Evolutionary conservation across 2,888 invertebrate species (phyloP).

Genomic region (Hirtodrosophila confusa): DNA sequence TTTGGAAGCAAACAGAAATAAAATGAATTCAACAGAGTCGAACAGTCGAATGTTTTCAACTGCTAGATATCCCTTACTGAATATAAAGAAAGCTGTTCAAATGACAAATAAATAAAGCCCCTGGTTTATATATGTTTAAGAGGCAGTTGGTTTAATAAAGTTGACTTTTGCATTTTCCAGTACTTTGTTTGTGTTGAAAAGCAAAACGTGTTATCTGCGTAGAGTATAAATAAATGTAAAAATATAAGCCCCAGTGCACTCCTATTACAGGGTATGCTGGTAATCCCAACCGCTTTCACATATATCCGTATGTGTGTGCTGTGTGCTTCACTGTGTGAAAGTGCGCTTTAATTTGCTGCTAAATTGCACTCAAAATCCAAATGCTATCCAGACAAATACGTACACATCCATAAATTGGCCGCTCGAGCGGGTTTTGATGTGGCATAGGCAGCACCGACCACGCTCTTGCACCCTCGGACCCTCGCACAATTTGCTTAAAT

Average conservation of each 20-base stretch:
- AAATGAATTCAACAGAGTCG: no score
- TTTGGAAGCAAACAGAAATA: constrained; percentile 49
- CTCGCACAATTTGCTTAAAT: constrained; percentile 18
- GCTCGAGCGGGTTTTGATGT: constrained; percentile 3
- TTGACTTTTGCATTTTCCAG: no score
- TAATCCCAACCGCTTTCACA: constrained; percentile 6
- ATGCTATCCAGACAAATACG: constrained; percentile 53
- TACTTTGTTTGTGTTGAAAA: no score
- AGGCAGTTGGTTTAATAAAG: no score
- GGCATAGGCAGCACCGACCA: background rate
- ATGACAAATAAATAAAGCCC: no score
- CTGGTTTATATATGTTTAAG: no score
- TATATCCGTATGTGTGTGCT: constrained; percentile 20
- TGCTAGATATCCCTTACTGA: constrained; percentile 10
- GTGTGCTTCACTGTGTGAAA: constrained; percentile 44
- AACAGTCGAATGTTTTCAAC: background rate
- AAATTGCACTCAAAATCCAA: constrained; percentile 74
- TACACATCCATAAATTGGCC: constrained; percentile 51
- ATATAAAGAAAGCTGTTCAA: background rate
- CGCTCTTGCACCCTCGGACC: background rate
- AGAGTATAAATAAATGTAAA: no score
- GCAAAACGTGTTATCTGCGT: no score
- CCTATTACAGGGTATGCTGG: constrained; percentile 27
- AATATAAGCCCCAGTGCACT: background rate
- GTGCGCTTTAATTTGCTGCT: constrained; percentile 73